Evolutionary conservation across 2,113 vertebrate genomes (phyloP), one percentile per base, ranked within the genome.

Genomic region (Xiphophorus hellerii): DNA sequence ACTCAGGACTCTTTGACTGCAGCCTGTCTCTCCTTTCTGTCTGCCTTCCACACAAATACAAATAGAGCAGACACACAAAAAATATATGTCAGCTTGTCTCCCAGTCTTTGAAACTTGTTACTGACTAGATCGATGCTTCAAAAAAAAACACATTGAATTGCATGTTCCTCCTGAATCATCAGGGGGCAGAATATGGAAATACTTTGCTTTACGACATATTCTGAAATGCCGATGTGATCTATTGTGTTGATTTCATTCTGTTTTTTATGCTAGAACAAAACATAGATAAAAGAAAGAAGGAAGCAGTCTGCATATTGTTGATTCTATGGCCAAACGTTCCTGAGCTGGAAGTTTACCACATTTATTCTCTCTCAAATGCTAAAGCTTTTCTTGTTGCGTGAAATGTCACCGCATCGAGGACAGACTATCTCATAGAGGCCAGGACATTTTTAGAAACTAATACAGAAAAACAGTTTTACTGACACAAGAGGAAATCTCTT

Each of bases 331-430:
- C 17, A 69, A 63, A 64, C 33, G 63, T 4, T 33, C 58, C 73
- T 39, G 65, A 5, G 62, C 63, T 29, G 0, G 28, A 81, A 73
- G 70, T 71, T 82, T 51, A 74, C 51, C 39, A 20, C 20, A 37
- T 72, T 73, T 28, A 75, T 67, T 68, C 25, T 15, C 27, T 58
- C 22, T 17, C 73, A 64, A 83, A 74, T 68, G 44, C 60, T 33
- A 6, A 1, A 15, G n/a, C 62, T n/a, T 71, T 65, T 76, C 27
- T 48, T 33, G 12, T 62, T 54, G 51, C 22, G 66, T 63, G 29
- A 82, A 82, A 82, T 87, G 78, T 82, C 81, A 85, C 27, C 48
- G 71, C 73, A 74, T 61, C 0, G 63, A 76, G 72, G 30, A 54
- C 58, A 48, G 20, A 81, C 65, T 60, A 71, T 78, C 71, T 69